These are phyloP conservation scores for Ichneumoninae sp. DNA, from an alignment of 2,888 invertebrate species.

Conservation along the genomic window DNA sequence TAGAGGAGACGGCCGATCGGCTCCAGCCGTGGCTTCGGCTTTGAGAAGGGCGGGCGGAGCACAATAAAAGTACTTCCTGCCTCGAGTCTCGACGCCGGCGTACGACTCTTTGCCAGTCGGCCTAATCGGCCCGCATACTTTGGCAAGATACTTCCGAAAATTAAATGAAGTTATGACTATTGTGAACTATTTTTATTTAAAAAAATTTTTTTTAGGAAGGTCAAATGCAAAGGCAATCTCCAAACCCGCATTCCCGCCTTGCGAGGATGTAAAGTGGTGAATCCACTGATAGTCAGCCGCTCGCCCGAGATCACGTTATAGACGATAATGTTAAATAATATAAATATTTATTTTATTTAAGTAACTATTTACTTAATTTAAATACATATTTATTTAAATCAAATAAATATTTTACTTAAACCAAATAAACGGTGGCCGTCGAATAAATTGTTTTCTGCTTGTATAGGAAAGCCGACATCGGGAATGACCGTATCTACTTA, in stretches of 20 bases:
- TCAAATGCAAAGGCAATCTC: not conserved
- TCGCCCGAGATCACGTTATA: not conserved
- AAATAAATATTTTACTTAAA: no score
- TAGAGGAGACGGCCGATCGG: constrained; percentile 53
- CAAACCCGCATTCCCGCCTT: not conserved
- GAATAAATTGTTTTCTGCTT: not conserved
- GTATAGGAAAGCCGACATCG: not conserved
- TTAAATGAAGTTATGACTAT: not conserved
- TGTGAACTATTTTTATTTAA: not conserved
- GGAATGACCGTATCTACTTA: constrained; percentile 7
- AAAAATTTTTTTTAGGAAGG: not conserved
- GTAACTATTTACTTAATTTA: no score
- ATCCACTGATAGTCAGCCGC: not conserved
- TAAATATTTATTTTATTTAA: no score
- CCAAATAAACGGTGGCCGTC: no score
- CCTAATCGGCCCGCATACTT: constrained; percentile 2
- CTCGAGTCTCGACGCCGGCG: constrained; percentile 64
- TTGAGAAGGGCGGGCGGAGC: constrained; percentile 57
- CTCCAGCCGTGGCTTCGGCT: constrained; percentile 55
- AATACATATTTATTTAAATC: no score
- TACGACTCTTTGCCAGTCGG: constrained; percentile 32
- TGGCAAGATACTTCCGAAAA: not conserved
- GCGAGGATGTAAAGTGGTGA: not conserved
- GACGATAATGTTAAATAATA: no score
- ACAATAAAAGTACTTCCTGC: constrained; percentile 70